phyloP scores from a whole-genome alignment of 2,113 vertebrate species.

The Oryzias curvinotus region DNA sequence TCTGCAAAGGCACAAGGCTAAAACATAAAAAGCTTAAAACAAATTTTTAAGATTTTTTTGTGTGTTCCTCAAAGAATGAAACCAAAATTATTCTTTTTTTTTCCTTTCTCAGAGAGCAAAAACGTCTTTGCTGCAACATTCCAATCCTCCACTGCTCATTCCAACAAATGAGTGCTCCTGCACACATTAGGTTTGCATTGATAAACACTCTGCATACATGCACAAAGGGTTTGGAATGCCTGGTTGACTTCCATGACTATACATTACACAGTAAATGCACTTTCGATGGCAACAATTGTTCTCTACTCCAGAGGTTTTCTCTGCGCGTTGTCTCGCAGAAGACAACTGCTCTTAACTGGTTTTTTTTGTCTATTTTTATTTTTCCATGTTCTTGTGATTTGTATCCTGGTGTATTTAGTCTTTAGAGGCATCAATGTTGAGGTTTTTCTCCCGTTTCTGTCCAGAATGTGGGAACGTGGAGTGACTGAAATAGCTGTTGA shows the following conservation, averaged over 20 bases:
- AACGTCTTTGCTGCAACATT: conserved; percentile 25
- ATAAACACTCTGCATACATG: neutral
- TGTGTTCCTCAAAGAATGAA: too few species aligned
- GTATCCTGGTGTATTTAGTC: conserved; percentile 20
- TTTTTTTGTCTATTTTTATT: conserved; percentile 42
- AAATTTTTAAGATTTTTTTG: too few species aligned
- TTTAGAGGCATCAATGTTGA: conserved; percentile 27
- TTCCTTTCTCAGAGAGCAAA: conserved; percentile 48
- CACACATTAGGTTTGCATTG: conserved; percentile 9
- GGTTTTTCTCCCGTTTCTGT: conserved; percentile 15
- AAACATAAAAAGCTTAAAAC: too few species aligned
- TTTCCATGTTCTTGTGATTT: conserved; percentile 19
- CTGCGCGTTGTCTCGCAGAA: conserved; percentile 52
- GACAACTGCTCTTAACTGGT: conserved; percentile 49
- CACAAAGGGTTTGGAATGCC: conserved; percentile 8
- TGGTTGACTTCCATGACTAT: conserved; percentile 41
- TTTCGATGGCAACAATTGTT: conserved; percentile 67
- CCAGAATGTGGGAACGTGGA: conserved; percentile 18
- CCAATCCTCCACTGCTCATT: conserved; percentile 4
- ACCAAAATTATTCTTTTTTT: neutral
- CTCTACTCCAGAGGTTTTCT: conserved; percentile 45
- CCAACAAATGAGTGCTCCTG: neutral
- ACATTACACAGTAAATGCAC: conserved; percentile 72
- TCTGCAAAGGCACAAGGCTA: too few species aligned
- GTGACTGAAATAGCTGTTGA: conserved; percentile 51